A percentile compares a stretch with the other conserved stretches of the same genome.
Evolutionary conservation across 2,888 invertebrate genomes (phyloP).

Genomic region (Callyntrura sp.): DNA sequence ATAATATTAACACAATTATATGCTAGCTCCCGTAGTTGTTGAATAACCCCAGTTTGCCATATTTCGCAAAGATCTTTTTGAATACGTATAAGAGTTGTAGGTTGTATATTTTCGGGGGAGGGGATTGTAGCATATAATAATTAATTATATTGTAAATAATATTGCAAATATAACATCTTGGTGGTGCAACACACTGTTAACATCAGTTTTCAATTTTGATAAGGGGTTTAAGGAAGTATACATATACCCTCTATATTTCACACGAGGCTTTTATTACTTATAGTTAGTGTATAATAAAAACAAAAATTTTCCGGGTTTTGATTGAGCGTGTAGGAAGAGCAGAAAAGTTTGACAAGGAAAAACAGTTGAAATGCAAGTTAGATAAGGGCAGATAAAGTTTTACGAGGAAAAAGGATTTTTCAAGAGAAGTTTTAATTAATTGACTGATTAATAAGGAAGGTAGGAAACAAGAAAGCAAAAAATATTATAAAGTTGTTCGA

Average conservation of each 20-base stretch:
- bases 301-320: not conserved
- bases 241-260: slow-evolving; percentile 28
- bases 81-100: slow-evolving; percentile 1
- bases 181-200: not conserved
- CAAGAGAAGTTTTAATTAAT: not conserved
- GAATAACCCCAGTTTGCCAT: slow-evolving; percentile 58
- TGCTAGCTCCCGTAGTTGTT: not conserved
- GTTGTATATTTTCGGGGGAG: not conserved
- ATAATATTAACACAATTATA: slow-evolving; percentile 6
- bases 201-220: slow-evolving; percentile 42
- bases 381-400: not conserved
- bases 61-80: slow-evolving; percentile 29
- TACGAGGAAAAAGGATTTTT: not conserved
- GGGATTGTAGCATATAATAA: slow-evolving; percentile 3
- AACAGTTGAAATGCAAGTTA: not conserved
- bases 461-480: not conserved
- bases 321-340: slow-evolving; percentile 27
- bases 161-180: slow-evolving; percentile 35
- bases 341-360: not conserved
- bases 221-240: not conserved
- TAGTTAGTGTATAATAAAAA: not conserved
- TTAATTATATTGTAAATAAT: slow-evolving; percentile 21
- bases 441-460: slow-evolving; percentile 24
- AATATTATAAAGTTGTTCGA: not conserved
- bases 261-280: slow-evolving; percentile 61